A percentile compares a stretch with the other conserved stretches of the same genome.
phyloP scores from a whole-genome alignment of 2,113 vertebrate genomes.

The Ptilonorhynchus violaceus region DNA sequence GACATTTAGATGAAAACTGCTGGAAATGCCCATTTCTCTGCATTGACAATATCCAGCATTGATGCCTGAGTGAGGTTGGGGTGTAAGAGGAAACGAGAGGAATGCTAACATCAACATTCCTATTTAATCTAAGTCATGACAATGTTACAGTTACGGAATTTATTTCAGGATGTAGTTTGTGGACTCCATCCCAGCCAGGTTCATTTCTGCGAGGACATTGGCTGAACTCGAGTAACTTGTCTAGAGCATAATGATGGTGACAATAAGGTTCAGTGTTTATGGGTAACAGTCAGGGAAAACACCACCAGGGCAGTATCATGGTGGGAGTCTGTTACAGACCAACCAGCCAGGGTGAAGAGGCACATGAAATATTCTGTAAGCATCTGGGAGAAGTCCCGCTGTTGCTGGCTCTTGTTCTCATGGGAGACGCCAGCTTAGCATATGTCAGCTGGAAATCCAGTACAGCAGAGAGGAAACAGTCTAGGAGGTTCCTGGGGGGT shows the following conservation, averaged over 20 bases:
- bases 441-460: neutral
- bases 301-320: neutral
- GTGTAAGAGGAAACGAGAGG: neutral
- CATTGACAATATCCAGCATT: neutral
- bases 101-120: neutral
- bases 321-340: neutral
- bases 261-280: neutral
- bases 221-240: neutral
- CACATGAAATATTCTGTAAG: neutral
- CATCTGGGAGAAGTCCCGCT: neutral
- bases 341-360: neutral
- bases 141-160: neutral
- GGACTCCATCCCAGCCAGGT: neutral
- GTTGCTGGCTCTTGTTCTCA: accelerated
- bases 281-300: neutral
- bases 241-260: neutral
- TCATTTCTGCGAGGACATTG: neutral
- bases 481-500: neutral
- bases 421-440: neutral
- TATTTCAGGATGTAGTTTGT: neutral
- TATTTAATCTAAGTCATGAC: neutral
- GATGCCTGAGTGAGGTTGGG: neutral
- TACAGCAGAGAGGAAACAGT: neutral
- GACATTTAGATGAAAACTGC: neutral
- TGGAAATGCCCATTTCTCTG: neutral